Evolutionary conservation across 2,888 invertebrate genomes (phyloP), one percentile per base, ranked within the genome.

Genomic region (Morpho helenor): DNA sequence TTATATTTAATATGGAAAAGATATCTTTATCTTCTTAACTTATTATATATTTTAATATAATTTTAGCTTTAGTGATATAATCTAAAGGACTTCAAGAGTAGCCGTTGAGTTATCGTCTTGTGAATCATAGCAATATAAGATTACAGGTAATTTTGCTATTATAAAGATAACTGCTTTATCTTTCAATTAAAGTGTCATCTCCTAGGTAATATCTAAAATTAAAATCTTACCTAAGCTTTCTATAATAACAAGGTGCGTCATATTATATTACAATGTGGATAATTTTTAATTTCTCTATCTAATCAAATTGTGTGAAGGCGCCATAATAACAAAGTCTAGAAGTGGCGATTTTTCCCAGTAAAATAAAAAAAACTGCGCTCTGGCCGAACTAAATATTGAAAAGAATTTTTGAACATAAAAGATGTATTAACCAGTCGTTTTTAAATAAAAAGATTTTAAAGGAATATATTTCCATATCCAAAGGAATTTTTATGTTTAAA

Each of bases 141-240:
- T 46, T 47, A 39, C 23, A 40, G 9, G 40, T 23, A 49, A 44
- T 49, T 4, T 8, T 53, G 23, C 45, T 51, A 48, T n/a, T 9
- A 57, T 41, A 57, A 52, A 52, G 57, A 52, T 57, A 49, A n/a
- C 1, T 40, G 40, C 7, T 52, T 52, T 48, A 43, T 48, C 22
- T 42, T 46, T 8, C 43, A 52, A 31, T 16, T 39, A 5, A 39
- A 3, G 10, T 44, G 16, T 52, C 44, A 57, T 49, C 8, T 49
- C 9, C 23, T 49, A 40, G 7, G 52, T 57, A 53, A 49, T 52
- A 7, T 57, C 57, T 57, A 52, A 52, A 49, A 49, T 45, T 52
- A 57, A 45, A 22, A 49, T 48, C 39, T 52, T 49, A 57, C 39
- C 31, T 43, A 53, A 49, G 9, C 8, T 57, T 10, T 6, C 43